Percentiles rank a stretch among this genome's conserved stretches.
These are phyloP conservation scores for Psammodynastes pulverulentus DNA, from an alignment of 2,113 vertebrate species.

Conservation along the genomic window DNA sequence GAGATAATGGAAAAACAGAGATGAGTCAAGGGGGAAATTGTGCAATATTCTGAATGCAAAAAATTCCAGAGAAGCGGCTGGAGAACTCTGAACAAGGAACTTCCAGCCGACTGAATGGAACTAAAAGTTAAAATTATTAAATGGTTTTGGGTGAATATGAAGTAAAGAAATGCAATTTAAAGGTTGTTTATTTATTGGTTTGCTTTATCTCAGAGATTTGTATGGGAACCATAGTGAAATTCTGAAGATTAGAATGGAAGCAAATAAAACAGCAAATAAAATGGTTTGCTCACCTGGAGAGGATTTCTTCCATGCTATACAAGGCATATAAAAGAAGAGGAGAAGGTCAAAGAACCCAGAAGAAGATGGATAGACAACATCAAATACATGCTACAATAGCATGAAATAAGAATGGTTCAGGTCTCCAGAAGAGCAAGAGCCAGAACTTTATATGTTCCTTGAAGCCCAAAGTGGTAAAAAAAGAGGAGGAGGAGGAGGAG, in stretches of 20 bases:
- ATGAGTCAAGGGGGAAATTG: background rate
- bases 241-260: background rate
- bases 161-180: background rate
- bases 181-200: background rate
- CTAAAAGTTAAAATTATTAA: background rate
- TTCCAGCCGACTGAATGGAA: background rate
- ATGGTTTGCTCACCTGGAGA: background rate
- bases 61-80: background rate
- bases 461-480: too few relatives aligned
- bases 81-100: background rate
- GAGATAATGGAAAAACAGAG: background rate
- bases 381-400: too few relatives aligned
- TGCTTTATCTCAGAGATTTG: background rate
- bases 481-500: too few relatives aligned
- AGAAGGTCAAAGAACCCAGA: too few relatives aligned
- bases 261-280: background rate
- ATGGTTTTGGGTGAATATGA: background rate
- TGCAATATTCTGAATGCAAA: background rate
- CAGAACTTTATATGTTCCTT: too few relatives aligned
- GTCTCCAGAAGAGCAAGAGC: too few relatives aligned
- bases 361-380: too few relatives aligned
- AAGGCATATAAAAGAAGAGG: too few relatives aligned
- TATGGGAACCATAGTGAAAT: background rate
- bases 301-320: too few relatives aligned
- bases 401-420: too few relatives aligned